These are phyloP conservation scores for Lycocerus yunnanus DNA, from an alignment of 2,888 invertebrate species.

Conservation along the genomic window DNA sequence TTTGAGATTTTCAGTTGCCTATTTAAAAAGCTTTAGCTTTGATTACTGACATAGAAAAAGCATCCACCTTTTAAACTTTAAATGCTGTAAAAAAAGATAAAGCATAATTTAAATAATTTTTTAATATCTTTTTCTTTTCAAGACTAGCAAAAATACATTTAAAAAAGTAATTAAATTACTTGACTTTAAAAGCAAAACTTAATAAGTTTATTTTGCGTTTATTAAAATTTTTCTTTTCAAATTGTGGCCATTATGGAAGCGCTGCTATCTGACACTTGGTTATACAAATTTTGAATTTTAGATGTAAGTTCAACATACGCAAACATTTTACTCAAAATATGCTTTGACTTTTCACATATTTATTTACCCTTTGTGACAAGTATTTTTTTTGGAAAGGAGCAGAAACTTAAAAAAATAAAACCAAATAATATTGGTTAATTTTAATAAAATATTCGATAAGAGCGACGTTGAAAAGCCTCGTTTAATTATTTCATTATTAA, in stretches of 20 bases:
- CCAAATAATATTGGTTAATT: no score
- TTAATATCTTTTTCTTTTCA: not conserved
- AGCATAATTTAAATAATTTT: constrained; percentile 11
- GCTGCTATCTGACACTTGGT: not conserved
- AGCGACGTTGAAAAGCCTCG: no score
- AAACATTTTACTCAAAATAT: no score
- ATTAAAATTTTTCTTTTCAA: not conserved
- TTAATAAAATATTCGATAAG: no score
- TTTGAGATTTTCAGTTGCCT: constrained; percentile 9
- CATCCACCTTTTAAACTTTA: constrained; percentile 3
- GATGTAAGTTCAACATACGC: not conserved
- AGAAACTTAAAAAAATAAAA: no score
- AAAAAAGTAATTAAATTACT: not conserved
- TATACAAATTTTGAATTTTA: not conserved
- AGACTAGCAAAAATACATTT: not conserved
- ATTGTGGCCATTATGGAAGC: not conserved
- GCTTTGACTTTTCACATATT: no score
- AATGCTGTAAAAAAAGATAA: not conserved
- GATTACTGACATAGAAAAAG: constrained; percentile 20
- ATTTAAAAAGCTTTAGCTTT: constrained; percentile 14
- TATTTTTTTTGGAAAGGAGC: no score
- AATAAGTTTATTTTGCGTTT: not conserved
- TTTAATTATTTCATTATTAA: no score
- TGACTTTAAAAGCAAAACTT: not conserved
- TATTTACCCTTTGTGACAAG: no score